Percentiles rank a stretch among this genome's conserved stretches.
Conservation (phyloP, 2,797 vertebrate genomes). For the Buceros bicornis region DNA sequence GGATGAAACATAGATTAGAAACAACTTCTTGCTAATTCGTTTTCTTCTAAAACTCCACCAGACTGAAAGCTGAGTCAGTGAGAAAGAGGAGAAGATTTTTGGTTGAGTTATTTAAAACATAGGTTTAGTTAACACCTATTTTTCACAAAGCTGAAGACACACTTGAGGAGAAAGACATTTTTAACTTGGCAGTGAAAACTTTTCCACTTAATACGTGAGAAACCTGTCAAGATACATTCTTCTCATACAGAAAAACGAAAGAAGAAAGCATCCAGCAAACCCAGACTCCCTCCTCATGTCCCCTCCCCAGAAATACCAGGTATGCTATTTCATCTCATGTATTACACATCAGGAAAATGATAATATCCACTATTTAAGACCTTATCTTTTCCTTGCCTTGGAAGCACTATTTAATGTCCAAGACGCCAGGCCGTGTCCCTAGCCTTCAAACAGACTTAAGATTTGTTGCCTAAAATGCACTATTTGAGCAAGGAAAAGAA, state of each 20-base stretch:
- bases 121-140: conserved; percentile 23
- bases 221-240: not conserved
- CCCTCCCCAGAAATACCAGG: not conserved
- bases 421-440: not conserved
- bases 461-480: not conserved
- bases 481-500: not conserved
- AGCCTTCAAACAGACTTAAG: not conserved
- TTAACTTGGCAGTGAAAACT: conserved; percentile 11
- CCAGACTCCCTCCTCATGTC: not conserved
- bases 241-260: not conserved
- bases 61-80: conserved; percentile 45
- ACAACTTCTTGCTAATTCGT: not conserved
- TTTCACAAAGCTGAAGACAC: not conserved
- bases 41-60: not conserved
- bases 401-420: not conserved
- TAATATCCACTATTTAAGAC: not conserved
- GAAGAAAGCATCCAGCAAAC: not conserved
- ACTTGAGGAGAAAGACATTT: conserved; percentile 21
- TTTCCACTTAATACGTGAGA: not conserved
- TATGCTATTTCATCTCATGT: not conserved
- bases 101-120: conserved; percentile 20
- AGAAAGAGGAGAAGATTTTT: conserved; percentile 43
- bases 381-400: not conserved
- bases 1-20: not conserved
- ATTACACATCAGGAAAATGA: not conserved